Base-by-base conservation (phyloP, 2,113 vertebrate species). In the Forbesichthys agassizii region DNA sequence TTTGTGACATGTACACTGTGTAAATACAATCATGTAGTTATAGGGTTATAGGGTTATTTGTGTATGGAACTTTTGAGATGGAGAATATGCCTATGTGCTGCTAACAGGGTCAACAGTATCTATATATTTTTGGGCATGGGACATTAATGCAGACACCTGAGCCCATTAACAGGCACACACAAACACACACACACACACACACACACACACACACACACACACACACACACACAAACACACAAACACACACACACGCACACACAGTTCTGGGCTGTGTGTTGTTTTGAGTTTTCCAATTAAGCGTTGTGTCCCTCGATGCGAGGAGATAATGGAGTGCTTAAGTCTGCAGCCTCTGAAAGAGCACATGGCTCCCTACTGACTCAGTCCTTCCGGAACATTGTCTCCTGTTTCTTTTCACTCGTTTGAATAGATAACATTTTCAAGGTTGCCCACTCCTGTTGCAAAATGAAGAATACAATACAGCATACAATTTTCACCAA, bases 51-150 rank as follows among this genome's bases (percentile, higher is more conserved):
- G 51, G 6, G 11, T 76, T 53, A 68, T 69, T 72, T 54, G 61
- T 49, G 7, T 73, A 36, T 52, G 11, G 61, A 58, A 55, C 53
- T 68, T 51, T 27, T 33, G 20, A 55, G 54, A 55, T 55, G 54
- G n/a, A 18, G 6, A 18, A 27, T 18, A 9, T 27, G 27, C 27
- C 27, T 27, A 27, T 8, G 9, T 18, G n/a, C 18, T 51, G 49
- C 49, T 51, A 51, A 11, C 13, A 11, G 49, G 12, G 11, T 51
- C 11, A 1, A 51, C 13, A 51, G 10, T 12, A 4, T 51, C 11
- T 51, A 4, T 51, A 51, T 51, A 6, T 42, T 42, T 42, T 42
- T 42, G 36, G 36, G 36, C 36, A 42, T 42, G 36, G 36, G 7
- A 4, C 52, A 53, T n/a, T 14, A 13, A n/a, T n/a, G n/a, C 52